phyloP scores from a whole-genome alignment of 2,888 invertebrate genomes.

The Ypsolopha scabrella region DNA sequence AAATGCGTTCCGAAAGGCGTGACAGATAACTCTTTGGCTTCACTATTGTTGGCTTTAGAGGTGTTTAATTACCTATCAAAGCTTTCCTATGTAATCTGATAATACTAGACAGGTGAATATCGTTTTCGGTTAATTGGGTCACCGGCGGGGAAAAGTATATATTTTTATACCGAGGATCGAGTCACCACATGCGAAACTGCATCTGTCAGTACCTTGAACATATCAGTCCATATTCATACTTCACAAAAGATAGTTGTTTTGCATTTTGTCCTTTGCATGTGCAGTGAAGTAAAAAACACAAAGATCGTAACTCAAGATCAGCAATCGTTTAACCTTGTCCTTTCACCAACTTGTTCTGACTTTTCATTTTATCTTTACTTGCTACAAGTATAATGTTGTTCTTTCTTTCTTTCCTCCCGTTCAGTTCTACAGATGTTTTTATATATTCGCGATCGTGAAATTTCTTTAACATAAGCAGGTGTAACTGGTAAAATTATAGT shows the following conservation, averaged over 20 bases:
- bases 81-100: not conserved
- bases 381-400: not conserved
- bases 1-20: constrained; percentile 8
- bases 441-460: too few relatives aligned
- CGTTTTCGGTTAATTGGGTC: too few relatives aligned
- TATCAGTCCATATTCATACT: too few relatives aligned
- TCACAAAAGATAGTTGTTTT: not conserved
- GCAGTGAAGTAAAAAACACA: not conserved
- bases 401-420: too few relatives aligned
- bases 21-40: constrained; percentile 2
- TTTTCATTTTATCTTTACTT: not conserved
- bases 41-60: not conserved
- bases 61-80: not conserved
- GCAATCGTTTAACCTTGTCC: constrained; percentile 3
- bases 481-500: too few relatives aligned
- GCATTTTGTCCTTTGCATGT: not conserved
- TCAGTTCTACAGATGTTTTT: too few relatives aligned
- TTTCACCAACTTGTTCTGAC: not conserved
- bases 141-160: too few relatives aligned
- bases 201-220: too few relatives aligned
- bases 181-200: too few relatives aligned
- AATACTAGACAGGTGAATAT: too few relatives aligned
- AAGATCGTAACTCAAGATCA: not conserved
- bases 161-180: too few relatives aligned
- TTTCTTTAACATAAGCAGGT: too few relatives aligned